Evolutionary conservation across 2,113 vertebrate species (phyloP).

Genomic region (Microtus richardsoni): DNA sequence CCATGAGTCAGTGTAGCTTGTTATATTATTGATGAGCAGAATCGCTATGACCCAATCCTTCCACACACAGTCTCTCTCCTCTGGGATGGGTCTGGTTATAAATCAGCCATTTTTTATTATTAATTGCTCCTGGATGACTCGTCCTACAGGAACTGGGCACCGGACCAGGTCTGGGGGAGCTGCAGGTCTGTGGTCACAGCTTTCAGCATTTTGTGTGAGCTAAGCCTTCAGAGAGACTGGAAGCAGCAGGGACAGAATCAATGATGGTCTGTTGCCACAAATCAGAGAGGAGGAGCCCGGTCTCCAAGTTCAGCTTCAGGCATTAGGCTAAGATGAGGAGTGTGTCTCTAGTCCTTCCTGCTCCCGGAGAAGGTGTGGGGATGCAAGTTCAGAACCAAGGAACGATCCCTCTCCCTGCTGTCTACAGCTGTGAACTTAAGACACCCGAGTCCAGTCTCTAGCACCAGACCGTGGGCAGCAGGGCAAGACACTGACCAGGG

Average conservation of each 20-base stretch:
- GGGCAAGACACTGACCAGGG: rapidly evolving
- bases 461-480: not conserved
- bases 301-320: rapidly evolving
- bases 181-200: conserved; percentile 66
- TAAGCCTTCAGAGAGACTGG: not conserved
- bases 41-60: not conserved
- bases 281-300: rapidly evolving
- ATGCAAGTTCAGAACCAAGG: not conserved
- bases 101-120: conserved; percentile 75
- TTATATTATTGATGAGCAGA: conserved; percentile 49
- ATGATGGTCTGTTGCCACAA: not conserved
- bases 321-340: not conserved
- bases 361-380: not conserved
- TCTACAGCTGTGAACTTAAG: not conserved
- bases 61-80: not conserved
- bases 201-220: not conserved
- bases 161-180: not conserved
- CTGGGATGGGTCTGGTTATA: conserved; percentile 37
- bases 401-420: not conserved
- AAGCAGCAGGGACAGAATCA: not conserved
- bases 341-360: not conserved
- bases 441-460: not conserved
- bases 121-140: conserved; percentile 78
- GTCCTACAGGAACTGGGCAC: conserved; percentile 63
- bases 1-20: not conserved